Conservation (phyloP, 2,797 vertebrate species). For the Lutjanus campechanus region DNA sequence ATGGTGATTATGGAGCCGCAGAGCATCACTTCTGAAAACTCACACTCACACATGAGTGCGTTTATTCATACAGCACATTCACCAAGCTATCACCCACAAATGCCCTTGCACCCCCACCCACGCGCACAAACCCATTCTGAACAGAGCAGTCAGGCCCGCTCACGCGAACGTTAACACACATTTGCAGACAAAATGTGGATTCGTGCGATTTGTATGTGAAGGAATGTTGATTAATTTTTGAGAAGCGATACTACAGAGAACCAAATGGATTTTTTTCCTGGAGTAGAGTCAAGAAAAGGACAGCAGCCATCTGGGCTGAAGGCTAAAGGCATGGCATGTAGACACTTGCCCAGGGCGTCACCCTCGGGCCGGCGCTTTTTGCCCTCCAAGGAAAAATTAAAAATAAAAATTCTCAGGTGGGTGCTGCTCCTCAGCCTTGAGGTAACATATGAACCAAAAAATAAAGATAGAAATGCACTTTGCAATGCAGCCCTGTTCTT, state of each 20-base stretch:
- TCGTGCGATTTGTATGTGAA: conserved; percentile 7
- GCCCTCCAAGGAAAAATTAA: too few relatives aligned
- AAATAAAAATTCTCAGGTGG: too few relatives aligned
- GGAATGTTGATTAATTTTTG: conserved; percentile 28
- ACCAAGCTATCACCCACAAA: conserved; percentile 42
- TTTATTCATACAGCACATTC: conserved; percentile 47
- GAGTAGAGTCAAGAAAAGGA: neutral
- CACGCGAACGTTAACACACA: conserved; percentile 27
- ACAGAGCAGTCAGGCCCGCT: conserved; percentile 20
- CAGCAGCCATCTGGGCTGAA: neutral
- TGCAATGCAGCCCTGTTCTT: too few relatives aligned
- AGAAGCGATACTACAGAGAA: conserved; percentile 10
- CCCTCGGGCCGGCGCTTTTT: too few relatives aligned
- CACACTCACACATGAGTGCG: conserved; percentile 54
- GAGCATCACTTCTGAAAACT: conserved; percentile 60
- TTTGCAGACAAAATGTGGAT: conserved; percentile 9
- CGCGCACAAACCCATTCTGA: conserved; percentile 24
- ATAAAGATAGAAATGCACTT: too few relatives aligned
- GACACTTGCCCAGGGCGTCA: too few relatives aligned
- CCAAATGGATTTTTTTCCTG: neutral
- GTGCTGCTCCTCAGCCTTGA: too few relatives aligned
- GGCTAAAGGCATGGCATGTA: too few relatives aligned
- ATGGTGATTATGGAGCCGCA: conserved; percentile 61
- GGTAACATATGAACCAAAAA: too few relatives aligned
- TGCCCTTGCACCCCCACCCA: conserved; percentile 37